Percentiles rank a stretch among this genome's conserved stretches.
Conservation (phyloP, 2,113 vertebrate genomes). For the Baryphthengus martii region DNA sequence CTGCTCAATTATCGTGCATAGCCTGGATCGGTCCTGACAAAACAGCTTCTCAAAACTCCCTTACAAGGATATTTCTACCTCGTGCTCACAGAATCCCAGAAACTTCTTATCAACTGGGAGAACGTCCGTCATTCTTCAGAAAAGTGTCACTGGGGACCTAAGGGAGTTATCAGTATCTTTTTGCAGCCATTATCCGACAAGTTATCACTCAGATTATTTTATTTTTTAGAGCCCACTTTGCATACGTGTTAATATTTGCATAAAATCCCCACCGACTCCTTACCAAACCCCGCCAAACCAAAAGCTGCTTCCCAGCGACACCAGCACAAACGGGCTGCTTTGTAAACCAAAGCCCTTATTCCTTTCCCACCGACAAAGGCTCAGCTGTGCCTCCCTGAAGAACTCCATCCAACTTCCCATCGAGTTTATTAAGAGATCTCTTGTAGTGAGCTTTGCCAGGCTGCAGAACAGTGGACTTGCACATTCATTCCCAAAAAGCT, state of each 20-base stretch:
- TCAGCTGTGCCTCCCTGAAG: background rate
- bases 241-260: background rate
- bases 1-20: rapidly evolving
- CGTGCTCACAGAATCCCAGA: background rate
- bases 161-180: background rate
- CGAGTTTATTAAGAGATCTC: background rate
- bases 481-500: background rate
- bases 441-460: background rate
- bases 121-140: background rate
- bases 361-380: background rate
- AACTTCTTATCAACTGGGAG: background rate
- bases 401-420: background rate
- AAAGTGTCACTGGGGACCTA: background rate
- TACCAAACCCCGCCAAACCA: background rate
- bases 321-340: background rate
- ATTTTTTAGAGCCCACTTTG: background rate
- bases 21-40: background rate
- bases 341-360: background rate
- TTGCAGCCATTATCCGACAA: background rate
- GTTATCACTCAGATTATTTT: background rate
- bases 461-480: background rate
- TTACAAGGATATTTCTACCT: background rate
- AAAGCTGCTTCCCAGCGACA: background rate
- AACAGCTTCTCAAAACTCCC: background rate
- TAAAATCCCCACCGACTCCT: background rate